Evolutionary conservation across 2,113 vertebrate species (phyloP).

Genomic region (Camelus dromedarius): DNA sequence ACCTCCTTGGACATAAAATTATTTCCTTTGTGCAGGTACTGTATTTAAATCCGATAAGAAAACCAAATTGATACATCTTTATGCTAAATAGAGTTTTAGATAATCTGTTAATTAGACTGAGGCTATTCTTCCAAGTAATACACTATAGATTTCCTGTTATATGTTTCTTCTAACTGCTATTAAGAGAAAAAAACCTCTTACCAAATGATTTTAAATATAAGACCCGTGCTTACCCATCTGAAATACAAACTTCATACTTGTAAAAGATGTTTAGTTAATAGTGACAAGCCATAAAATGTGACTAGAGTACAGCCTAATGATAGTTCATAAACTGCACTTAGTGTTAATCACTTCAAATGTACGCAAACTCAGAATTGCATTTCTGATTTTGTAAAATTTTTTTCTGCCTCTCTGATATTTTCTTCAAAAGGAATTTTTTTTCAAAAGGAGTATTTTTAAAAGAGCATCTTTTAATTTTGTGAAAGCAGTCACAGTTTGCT

Average conservation of each 20-base stretch:
- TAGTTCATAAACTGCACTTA: not conserved
- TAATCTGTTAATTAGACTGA: not conserved
- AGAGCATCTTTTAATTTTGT: conserved; percentile 27
- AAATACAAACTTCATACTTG: not conserved
- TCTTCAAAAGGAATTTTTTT: not conserved
- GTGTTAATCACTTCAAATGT: not conserved
- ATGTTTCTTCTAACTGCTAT: not conserved
- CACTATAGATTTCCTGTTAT: not conserved
- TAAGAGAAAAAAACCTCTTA: not conserved
- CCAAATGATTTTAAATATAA: not conserved
- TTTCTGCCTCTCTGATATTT: not conserved
- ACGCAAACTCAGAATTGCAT: conserved; percentile 18
- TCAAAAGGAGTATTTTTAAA: not conserved
- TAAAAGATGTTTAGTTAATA: conserved; percentile 15
- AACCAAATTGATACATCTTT: not conserved
- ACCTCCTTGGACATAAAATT: not conserved
- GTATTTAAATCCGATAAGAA: conserved; percentile 45
- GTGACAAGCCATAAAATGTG: not conserved
- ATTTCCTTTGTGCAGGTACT: not conserved
- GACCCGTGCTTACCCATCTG: not conserved
- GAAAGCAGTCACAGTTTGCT: not conserved
- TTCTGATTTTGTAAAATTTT: not conserved
- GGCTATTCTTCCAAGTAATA: not conserved
- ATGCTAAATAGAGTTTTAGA: not conserved
- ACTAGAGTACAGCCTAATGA: not conserved